Base-by-base conservation (phyloP, 2,113 vertebrate genomes). In the Amazona guildingii region DNA sequence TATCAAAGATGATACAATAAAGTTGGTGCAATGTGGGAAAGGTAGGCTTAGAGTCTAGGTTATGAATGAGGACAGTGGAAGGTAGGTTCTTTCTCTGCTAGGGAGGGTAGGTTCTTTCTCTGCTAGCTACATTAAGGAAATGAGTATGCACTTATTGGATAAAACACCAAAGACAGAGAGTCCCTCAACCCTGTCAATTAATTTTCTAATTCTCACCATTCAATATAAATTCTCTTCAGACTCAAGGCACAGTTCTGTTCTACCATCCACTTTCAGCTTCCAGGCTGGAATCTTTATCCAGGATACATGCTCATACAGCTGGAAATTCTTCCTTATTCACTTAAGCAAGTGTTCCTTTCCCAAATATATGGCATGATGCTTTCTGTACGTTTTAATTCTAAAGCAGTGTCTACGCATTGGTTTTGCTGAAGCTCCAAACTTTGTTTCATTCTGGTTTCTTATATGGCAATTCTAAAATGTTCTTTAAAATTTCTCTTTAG, bases 401-500 rank as follows among this genome's bases (percentile, higher is more conserved):
- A 66, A 79, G 29, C 62, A 66, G 39, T n/a, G 23, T 61, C 23
- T 52, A 13, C n/a, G 6, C 3, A 2, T n/a, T 63, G 43, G 29
- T 39, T 83, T 81, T 81, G 8, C n/a, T 74, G 62, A 88, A 91
- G 69, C 33, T 68, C 48, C 33, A 44, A 10, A 12, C 14, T 83
- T 94, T 72, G 20, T 54, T 95, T 81, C 9, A 59, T 52, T 95
- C n/a, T 77, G 15, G 8, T 37, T 95, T 90, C 69, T 86, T 33
- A 75, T 9, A 19, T 12, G 16, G 37, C 19, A 86, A 49, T 70
- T 86, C 64, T 88, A 17, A 74, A 59, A 70, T 27, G 13, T 61
- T 90, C 39, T 72, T 89, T 70, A 68, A 63, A 88, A 86, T 93
- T 70, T 95, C 73, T 82, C 61, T 35, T 75, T 51, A 93, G 63